phyloP scores from a whole-genome alignment of 1,140 invertebrate species.

The Pachyrhynchus sulphureomaculatus region DNA sequence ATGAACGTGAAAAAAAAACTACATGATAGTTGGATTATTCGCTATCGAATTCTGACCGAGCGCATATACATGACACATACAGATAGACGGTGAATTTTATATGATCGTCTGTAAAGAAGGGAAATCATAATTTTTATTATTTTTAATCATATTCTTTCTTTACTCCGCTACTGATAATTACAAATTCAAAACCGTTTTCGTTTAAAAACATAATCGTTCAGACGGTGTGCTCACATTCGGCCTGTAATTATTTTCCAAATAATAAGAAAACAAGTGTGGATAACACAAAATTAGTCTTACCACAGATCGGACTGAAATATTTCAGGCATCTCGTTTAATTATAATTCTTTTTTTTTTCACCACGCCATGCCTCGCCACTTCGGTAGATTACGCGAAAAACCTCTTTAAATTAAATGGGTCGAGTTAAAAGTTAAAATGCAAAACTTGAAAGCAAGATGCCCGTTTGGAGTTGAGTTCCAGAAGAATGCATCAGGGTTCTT shows the following conservation, averaged over 20 bases:
- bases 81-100: no score
- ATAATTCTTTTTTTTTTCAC: not conserved
- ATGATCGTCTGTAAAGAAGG: no score
- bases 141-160: no score
- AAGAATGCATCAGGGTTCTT: no score
- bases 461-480: no score
- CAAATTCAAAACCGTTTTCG: conserved; percentile 7
- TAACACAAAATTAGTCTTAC: conserved; percentile 18
- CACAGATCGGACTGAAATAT: conserved; percentile 2
- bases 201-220: conserved; percentile 14
- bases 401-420: conserved; percentile 4
- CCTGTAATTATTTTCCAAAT: conserved; percentile 26
- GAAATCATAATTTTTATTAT: no score
- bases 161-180: conserved; percentile 4
- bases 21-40: no score
- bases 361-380: not conserved
- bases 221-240: conserved; percentile 15
- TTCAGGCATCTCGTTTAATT: conserved; percentile 19
- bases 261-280: conserved; percentile 26
- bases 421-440: not conserved
- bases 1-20: no score
- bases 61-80: no score
- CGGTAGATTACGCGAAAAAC: not conserved
- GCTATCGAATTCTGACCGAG: no score
- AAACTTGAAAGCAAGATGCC: no score